Percentiles rank a stretch among this genome's conserved stretches.
These are phyloP conservation scores for Actias luna DNA, from an alignment of 2,888 invertebrate species.

Conservation along the genomic window DNA sequence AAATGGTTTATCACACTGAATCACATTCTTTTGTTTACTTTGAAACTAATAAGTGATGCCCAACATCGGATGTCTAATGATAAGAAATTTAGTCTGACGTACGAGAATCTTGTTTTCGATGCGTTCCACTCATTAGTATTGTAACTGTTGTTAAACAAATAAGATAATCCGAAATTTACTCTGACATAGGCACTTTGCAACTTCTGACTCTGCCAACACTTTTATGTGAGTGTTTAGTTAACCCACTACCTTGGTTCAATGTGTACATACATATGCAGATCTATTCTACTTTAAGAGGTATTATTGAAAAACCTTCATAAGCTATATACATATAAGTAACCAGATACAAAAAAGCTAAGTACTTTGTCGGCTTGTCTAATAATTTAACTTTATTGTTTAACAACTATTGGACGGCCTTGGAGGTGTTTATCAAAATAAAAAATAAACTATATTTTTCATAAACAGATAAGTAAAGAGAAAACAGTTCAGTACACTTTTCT, in stretches of 20 bases:
- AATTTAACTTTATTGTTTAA: too few species aligned
- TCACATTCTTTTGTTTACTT: neutral
- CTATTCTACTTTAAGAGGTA: neutral
- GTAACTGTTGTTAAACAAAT: slow-evolving; percentile 74
- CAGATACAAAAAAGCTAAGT: too few species aligned
- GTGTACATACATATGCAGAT: neutral
- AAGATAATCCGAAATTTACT: slow-evolving; percentile 64
- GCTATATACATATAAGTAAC: too few species aligned
- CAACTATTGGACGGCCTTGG: too few species aligned
- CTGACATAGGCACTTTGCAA: slow-evolving; percentile 62
- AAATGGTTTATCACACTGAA: too few species aligned
- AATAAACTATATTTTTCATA: too few species aligned
- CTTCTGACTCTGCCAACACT: slow-evolving; percentile 63
- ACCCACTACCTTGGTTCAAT: slow-evolving; percentile 41
- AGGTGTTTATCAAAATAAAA: too few species aligned
- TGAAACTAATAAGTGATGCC: neutral
- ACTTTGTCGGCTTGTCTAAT: too few species aligned
- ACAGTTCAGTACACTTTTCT: too few species aligned
- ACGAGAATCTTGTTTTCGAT: slow-evolving; percentile 57
- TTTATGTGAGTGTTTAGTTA: slow-evolving; percentile 54
- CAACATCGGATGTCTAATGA: neutral
- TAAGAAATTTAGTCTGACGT: slow-evolving; percentile 7
- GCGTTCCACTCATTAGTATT: slow-evolving; percentile 53
- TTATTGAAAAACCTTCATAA: too few species aligned
- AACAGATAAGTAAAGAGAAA: too few species aligned